Conservation (phyloP, 2,888 invertebrate genomes). For the Baccha elongata region DNA sequence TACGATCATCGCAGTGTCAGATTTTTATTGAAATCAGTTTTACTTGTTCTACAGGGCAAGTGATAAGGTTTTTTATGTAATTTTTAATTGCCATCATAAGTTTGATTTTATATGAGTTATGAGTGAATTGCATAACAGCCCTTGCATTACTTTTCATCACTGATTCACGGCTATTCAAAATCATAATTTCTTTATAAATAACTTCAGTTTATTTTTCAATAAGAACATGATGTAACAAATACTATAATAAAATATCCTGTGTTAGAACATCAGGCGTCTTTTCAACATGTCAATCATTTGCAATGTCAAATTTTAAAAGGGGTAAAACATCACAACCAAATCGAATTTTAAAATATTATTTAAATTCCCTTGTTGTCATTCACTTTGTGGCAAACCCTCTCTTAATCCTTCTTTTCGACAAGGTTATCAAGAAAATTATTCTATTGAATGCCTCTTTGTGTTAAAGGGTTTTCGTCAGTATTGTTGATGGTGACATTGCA, state of each 20-base stretch:
- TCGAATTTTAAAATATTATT: constrained; percentile 59
- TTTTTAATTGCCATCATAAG: no score
- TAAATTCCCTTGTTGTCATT: constrained; percentile 42
- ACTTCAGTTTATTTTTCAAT: background rate
- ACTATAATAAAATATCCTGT: constrained; percentile 31
- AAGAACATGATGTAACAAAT: background rate
- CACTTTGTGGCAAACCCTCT: constrained; percentile 27
- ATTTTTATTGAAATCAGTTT: no score
- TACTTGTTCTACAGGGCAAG: no score
- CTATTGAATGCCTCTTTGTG: background rate
- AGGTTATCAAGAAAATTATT: constrained; percentile 53
- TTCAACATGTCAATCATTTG: constrained; percentile 67
- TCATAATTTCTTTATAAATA: no score
- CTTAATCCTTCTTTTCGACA: constrained; percentile 44
- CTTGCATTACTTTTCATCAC: background rate
- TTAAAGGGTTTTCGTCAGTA: constrained; percentile 31
- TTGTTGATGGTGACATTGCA: constrained; percentile 10
- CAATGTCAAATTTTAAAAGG: constrained; percentile 51
- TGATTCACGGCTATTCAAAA: background rate
- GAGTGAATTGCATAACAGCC: background rate
- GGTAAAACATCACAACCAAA: constrained; percentile 53
- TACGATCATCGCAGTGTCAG: no score
- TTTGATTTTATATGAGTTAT: background rate
- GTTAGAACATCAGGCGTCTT: constrained; percentile 52
- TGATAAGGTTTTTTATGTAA: no score